A percentile compares a stretch with the other conserved stretches of the same genome.
Conservation (phyloP, 2,797 vertebrate species). For the Glossophaga mutica region DNA sequence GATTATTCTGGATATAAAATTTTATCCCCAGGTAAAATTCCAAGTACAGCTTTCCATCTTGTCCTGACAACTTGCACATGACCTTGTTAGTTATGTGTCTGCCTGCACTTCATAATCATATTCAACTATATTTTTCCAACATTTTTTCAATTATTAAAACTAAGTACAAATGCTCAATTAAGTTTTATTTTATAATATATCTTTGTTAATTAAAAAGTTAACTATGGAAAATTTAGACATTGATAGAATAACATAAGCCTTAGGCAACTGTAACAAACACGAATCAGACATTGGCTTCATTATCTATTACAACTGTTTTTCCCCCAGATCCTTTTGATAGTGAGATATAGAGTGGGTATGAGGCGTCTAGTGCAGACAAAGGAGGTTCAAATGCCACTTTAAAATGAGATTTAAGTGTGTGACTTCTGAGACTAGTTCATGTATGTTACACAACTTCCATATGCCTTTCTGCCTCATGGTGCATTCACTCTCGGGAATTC, state of each 20-base stretch:
- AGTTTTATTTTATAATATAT: background rate
- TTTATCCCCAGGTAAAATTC: background rate
- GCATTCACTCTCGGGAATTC: background rate
- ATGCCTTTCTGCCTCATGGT: background rate
- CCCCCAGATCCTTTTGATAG: background rate
- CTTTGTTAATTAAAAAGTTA: slow-evolving; percentile 44
- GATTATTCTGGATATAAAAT: slow-evolving; percentile 23
- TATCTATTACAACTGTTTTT: background rate
- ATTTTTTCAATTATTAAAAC: slow-evolving; percentile 45
- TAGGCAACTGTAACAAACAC: background rate
- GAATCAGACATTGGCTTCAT: background rate
- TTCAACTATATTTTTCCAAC: background rate
- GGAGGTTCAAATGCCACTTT: background rate
- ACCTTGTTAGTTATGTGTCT: background rate
- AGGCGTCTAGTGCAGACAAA: background rate
- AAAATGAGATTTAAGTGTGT: background rate
- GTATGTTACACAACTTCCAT: background rate
- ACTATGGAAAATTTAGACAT: background rate
- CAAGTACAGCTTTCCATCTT: background rate
- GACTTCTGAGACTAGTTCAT: background rate
- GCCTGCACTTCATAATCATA: background rate
- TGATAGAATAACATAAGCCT: background rate
- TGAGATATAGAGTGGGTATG: background rate
- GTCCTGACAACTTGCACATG: background rate
- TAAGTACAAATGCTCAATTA: background rate